Conservation (phyloP, 2,888 invertebrate species). For the Amaurobius ferox region DNA sequence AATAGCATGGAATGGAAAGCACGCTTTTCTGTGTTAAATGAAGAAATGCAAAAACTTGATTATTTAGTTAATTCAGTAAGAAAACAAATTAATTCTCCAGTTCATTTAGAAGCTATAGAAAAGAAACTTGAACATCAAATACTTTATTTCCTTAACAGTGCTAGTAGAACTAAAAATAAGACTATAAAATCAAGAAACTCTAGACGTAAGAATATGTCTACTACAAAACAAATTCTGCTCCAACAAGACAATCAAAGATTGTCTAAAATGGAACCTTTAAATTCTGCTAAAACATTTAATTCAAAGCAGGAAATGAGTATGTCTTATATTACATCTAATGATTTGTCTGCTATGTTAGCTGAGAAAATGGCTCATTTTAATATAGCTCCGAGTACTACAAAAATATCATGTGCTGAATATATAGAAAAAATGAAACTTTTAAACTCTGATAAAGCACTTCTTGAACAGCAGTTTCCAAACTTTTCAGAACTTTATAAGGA, state of each 20-base stretch:
- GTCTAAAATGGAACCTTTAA: too few relatives aligned
- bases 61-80: background rate
- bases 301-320: too few relatives aligned
- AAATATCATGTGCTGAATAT: conserved; percentile 25
- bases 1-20: conserved; percentile 6
- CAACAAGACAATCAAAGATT: too few relatives aligned
- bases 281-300: too few relatives aligned
- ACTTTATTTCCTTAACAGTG: background rate
- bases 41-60: conserved; percentile 17
- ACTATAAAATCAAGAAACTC: too few relatives aligned
- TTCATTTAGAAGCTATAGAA: conserved; percentile 13
- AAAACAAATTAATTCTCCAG: conserved; percentile 25
- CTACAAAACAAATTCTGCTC: too few relatives aligned
- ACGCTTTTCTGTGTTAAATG: background rate
- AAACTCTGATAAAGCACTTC: conserved; percentile 12
- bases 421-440: conserved; percentile 35
- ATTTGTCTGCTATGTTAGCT: conserved; percentile 2
- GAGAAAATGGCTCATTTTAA: conserved; percentile 25
- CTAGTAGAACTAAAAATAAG: too few relatives aligned
- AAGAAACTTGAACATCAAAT: conserved; percentile 29
- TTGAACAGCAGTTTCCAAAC: background rate
- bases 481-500: conserved; percentile 18
- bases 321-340: too few relatives aligned
- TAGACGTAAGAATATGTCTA: too few relatives aligned
- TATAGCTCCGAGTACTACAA: conserved; percentile 1